A percentile compares a stretch with the other conserved stretches of the same genome.
Evolutionary conservation across 2,113 vertebrate genomes (phyloP).

Genomic region (Podocnemis expansa): DNA sequence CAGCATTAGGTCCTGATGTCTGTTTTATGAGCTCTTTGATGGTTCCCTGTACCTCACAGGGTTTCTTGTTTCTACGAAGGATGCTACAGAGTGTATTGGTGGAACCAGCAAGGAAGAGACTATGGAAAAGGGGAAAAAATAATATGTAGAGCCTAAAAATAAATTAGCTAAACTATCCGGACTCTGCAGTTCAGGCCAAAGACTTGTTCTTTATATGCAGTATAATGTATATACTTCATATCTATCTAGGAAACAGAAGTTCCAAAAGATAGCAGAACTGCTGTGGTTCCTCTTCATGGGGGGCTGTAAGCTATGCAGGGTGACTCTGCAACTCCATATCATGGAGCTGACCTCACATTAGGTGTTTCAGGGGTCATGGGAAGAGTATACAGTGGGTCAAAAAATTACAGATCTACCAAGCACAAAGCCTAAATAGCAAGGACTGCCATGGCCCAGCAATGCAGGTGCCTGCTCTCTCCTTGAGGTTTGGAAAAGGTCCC

Average conservation of each 20-base stretch:
- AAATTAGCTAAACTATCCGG: neutral
- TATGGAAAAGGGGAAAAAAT: accelerated
- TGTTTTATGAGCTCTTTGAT: neutral
- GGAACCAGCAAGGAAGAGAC: neutral
- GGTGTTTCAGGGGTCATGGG: neutral
- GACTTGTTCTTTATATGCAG: neutral
- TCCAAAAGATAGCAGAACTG: neutral
- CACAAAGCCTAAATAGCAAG: no score
- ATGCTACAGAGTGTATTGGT: neutral
- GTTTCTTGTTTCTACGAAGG: neutral
- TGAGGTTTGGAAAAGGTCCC: neutral
- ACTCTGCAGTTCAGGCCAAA: neutral
- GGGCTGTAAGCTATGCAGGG: neutral
- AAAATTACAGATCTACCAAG: no score
- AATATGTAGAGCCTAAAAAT: neutral
- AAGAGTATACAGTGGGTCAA: neutral
- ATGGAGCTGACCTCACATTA: neutral
- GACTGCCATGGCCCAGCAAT: neutral
- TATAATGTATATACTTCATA: neutral
- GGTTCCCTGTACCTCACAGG: neutral
- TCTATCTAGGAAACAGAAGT: neutral
- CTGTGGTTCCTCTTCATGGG: neutral
- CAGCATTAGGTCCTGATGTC: neutral
- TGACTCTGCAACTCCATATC: accelerated
- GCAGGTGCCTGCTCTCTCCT: neutral